Percentiles rank a stretch among this genome's conserved stretches.
Evolutionary conservation across 1,140 invertebrate genomes (phyloP).

Genomic region (Hyles vespertilio): DNA sequence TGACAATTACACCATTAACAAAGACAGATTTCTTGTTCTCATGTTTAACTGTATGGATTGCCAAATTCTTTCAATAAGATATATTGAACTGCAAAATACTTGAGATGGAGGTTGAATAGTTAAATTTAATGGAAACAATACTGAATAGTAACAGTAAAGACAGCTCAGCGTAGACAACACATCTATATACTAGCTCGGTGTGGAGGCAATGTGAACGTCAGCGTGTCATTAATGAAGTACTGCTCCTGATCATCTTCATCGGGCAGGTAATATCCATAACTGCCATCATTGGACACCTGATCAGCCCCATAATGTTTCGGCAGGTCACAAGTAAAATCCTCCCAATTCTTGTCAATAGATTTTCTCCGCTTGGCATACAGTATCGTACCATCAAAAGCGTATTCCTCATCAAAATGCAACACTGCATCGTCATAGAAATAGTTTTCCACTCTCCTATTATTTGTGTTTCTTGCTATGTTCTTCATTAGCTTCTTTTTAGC

Average conservation of each 20-base stretch:
- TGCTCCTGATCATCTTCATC: constrained; percentile 62
- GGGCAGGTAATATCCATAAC: constrained; percentile 68
- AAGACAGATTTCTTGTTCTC: too few relatives aligned
- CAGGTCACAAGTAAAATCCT: constrained; percentile 44
- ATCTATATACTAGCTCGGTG: constrained; percentile 67
- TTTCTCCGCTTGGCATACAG: constrained; percentile 70
- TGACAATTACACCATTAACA: too few relatives aligned
- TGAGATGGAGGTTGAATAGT: too few relatives aligned
- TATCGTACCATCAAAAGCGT: constrained; percentile 69
- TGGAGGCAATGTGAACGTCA: constrained; percentile 63
- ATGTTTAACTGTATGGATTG: too few relatives aligned
- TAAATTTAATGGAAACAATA: too few relatives aligned
- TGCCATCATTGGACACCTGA: constrained; percentile 66
- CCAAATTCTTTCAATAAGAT: too few relatives aligned
- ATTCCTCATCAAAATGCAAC: constrained; percentile 68
- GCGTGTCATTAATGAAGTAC: constrained; percentile 66
- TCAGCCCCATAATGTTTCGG: constrained; percentile 40
- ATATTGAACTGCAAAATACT: too few relatives aligned
- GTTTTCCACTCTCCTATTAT: constrained; percentile 47
- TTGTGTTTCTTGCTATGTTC: constrained; percentile 69
- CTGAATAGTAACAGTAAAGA: too few relatives aligned
- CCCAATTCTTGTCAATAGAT: constrained; percentile 58
- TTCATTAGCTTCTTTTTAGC: constrained; percentile 68
- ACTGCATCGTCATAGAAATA: constrained; percentile 74
- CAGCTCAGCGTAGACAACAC: too few relatives aligned